Evolutionary conservation across 1,140 invertebrate genomes (phyloP).

Genomic region (Sitobion miscanthi): DNA sequence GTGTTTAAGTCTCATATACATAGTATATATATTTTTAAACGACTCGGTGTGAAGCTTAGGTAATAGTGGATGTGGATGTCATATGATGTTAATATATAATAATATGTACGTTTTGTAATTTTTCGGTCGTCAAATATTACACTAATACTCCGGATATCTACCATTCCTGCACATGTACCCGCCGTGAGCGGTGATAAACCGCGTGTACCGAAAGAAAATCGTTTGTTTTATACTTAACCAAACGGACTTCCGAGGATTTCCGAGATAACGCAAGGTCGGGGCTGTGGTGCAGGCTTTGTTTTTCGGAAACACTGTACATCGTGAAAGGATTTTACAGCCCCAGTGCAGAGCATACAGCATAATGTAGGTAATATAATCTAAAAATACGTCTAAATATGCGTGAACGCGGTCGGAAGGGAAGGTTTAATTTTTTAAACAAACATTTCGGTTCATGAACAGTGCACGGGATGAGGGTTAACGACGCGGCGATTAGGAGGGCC

Average conservation of each 20-base stretch:
- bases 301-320: background rate
- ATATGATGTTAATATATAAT: background rate
- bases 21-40: too few species aligned
- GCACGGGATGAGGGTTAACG: constrained; percentile 24
- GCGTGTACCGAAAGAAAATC: background rate
- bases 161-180: background rate
- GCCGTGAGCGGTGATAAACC: background rate
- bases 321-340: constrained; percentile 36
- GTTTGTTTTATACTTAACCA: background rate
- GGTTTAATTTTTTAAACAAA: constrained; percentile 50
- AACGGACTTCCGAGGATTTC: constrained; percentile 23
- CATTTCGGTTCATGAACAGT: constrained; percentile 16
- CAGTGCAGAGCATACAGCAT: background rate
- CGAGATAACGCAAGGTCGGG: background rate
- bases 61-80: background rate
- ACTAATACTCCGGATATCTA: constrained; percentile 10
- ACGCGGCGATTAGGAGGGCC: constrained; percentile 15
- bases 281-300: background rate
- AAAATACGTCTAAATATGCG: constrained; percentile 14
- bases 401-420: background rate
- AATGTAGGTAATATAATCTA: constrained; percentile 18
- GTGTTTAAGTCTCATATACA: background rate
- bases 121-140: background rate
- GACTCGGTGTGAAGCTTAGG: too few species aligned
- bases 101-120: background rate